Evolutionary conservation across 2,797 vertebrate genomes (phyloP), one percentile per base, ranked within the genome.

Genomic region (Eptatretus atami): DNA sequence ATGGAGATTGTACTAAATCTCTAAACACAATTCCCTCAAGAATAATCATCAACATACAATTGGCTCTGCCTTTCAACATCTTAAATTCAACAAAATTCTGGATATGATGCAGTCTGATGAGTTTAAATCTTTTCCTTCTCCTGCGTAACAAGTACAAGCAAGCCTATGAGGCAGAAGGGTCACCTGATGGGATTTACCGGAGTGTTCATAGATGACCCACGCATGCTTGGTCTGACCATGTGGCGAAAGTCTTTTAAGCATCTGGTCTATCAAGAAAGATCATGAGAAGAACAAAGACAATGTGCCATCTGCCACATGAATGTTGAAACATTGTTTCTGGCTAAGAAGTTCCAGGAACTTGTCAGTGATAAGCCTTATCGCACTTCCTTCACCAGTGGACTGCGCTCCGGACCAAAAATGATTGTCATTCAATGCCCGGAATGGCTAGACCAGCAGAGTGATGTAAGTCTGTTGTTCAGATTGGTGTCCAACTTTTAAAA

Each of bases 211-310:
- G 83, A 83, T 53, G 82, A 92, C 67, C 80, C 79, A 1, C 77
- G 78, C 68, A 74, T 86, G 25, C 67, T 80, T 74, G 84, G 74
- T 82, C 79, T 53, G 15, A 92, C 9, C 80, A 82, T 13, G 77
- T 81, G 11, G 83, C 69, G 68, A 90, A 73, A 71, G 81, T 95
- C 11, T 81, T 83, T 71, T n/a, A n/a, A 93, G 84, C 11, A 94
- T 15, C 73, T 69, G 3, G 73, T 84, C 64, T 61, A 61, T n/a
- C 57, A 61, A 61, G 57, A 61, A 61, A 24, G 57, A 61, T 24
- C 24, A n/a, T 24, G n/a, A 61, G n/a, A 61, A 61, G 57, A n/a
- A 61, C 57, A n/a, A 61, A 61, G 57, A 61, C 57, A n/a, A 61
- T 10, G 9, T 61, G 57, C 57, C 57, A 61, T 24, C 57, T 61